Evolutionary conservation across 2,888 invertebrate species (phyloP).

Genomic region (Lasioglossum pauxillum): DNA sequence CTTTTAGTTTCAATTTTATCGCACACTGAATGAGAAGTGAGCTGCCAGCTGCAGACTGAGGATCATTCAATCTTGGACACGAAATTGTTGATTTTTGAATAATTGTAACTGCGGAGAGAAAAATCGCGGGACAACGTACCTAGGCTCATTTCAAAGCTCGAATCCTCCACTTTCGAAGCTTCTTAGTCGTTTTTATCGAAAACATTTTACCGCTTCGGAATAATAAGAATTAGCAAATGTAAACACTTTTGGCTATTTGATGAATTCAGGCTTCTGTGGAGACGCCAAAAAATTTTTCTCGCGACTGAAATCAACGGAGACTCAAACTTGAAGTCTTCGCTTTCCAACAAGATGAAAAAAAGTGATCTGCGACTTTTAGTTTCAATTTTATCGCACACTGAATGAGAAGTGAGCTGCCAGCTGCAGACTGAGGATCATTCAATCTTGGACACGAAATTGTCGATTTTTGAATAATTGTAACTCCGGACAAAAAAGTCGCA

Average conservation of each 20-base stretch:
- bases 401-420: too few species aligned
- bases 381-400: too few species aligned
- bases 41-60: too few species aligned
- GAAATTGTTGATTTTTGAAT: background rate
- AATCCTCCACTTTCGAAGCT: accelerated
- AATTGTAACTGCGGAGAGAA: background rate
- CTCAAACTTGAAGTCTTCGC: too few species aligned
- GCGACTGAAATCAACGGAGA: too few species aligned
- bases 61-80: background rate
- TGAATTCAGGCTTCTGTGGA: background rate
- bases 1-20: too few species aligned
- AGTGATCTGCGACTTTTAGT: too few species aligned
- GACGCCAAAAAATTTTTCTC: background rate
- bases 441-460: background rate
- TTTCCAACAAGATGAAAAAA: too few species aligned
- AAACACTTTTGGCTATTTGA: background rate
- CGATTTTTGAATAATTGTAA: background rate
- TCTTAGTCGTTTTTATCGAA: accelerated
- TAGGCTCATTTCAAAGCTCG: background rate
- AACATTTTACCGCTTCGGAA: background rate
- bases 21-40: too few species aligned
- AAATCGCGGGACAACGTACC: accelerated
- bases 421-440: too few species aligned
- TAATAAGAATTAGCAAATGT: background rate
- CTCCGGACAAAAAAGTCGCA: background rate